These are phyloP conservation scores for Oligia latruncula DNA, from an alignment of 2,888 invertebrate species.

Conservation along the genomic window DNA sequence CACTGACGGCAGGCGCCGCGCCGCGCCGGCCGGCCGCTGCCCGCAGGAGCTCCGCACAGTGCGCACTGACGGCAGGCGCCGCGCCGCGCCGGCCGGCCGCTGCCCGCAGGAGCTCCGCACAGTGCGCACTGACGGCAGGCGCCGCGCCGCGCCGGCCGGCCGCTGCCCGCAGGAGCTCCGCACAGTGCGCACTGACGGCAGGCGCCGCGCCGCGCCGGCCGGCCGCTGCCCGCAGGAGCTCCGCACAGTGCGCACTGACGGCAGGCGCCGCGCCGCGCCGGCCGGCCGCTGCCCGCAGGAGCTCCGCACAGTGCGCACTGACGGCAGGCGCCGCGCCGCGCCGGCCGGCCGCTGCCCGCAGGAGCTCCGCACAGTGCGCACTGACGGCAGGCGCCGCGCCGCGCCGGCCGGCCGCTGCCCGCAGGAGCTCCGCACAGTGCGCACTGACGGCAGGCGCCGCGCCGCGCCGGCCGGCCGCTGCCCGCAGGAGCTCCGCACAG, in stretches of 20 bases:
- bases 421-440: neutral
- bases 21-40: neutral
- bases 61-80: too few species aligned
- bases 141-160: neutral
- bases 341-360: too few species aligned
- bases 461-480: neutral
- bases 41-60: neutral
- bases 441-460: neutral
- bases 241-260: too few species aligned
- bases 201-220: too few species aligned
- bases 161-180: neutral
- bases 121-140: too few species aligned
- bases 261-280: neutral
- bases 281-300: constrained; percentile 8
- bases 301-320: neutral
- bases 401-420: neutral
- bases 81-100: too few species aligned
- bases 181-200: neutral
- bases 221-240: too few species aligned
- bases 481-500: neutral
- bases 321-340: too few species aligned
- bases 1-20: neutral
- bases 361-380: too few species aligned
- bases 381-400: neutral
- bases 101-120: too few species aligned